Conservation (phyloP, 2,888 invertebrate species). For the Carpatolechia fugitivella region DNA sequence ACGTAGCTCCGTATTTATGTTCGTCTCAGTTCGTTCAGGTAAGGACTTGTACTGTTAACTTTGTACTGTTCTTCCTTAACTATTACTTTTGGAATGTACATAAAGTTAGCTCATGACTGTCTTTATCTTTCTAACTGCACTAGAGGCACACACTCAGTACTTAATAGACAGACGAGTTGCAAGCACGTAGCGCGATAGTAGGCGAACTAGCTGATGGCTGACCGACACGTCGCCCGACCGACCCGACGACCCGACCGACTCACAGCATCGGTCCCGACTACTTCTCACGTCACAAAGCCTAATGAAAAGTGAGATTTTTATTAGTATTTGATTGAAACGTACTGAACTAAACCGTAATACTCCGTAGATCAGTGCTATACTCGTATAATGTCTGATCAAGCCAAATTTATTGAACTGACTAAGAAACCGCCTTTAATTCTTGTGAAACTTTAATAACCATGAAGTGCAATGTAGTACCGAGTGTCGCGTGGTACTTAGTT, state of each 20-base stretch:
- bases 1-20: conserved; percentile 58
- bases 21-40: conserved; percentile 33
- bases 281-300: conserved; percentile 46
- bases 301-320: conserved; percentile 55
- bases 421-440: conserved; percentile 70
- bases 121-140: conserved; percentile 31
- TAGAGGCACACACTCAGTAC: conserved; percentile 39
- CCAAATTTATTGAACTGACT: conserved; percentile 75
- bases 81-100: conserved; percentile 57
- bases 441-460: conserved; percentile 61
- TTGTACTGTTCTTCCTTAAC: conserved; percentile 49
- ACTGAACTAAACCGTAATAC: conserved; percentile 54
- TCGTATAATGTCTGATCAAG: conserved; percentile 63
- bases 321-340: conserved; percentile 44
- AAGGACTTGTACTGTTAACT: conserved; percentile 65
- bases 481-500: conserved; percentile 67
- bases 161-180: neutral
- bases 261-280: conserved; percentile 23
- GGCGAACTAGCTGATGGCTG: conserved; percentile 4
- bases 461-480: conserved; percentile 68
- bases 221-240: neutral
- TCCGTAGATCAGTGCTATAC: conserved; percentile 66
- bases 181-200: conserved; percentile 26
- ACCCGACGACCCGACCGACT: conserved; percentile 20
- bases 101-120: conserved; percentile 45